phyloP scores from a whole-genome alignment of 2,113 vertebrate genomes.

The Callithrix jacchus region DNA sequence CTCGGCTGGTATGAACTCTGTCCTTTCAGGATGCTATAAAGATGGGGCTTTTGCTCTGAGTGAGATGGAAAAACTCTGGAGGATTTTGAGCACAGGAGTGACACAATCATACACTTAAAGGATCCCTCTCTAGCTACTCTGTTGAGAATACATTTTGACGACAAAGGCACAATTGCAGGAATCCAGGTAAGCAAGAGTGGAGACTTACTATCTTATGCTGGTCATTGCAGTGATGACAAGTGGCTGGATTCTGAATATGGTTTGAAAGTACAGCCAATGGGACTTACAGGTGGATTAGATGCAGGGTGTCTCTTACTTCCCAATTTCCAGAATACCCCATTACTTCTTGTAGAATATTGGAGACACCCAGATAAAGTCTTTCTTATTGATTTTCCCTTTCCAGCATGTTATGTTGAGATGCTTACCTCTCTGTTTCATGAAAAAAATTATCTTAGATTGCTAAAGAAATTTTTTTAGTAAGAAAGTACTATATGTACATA shows the following conservation, averaged over 20 bases:
- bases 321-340: too few relatives aligned
- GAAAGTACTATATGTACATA: background rate
- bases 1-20: background rate
- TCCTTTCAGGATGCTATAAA: background rate
- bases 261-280: background rate
- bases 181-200: background rate
- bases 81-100: background rate
- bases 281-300: background rate
- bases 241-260: background rate
- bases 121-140: background rate
- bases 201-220: background rate
- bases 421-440: background rate
- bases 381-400: background rate
- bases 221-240: background rate
- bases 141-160: background rate
- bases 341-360: background rate
- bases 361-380: background rate
- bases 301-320: rapidly evolving
- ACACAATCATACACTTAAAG: background rate
- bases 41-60: background rate
- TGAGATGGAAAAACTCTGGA: background rate
- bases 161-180: background rate
- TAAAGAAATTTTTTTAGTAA: background rate
- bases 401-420: background rate
- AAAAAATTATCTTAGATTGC: background rate